Percentiles rank a stretch among this genome's conserved stretches.
Conservation (phyloP, 1,140 invertebrate species). For the Tetramorium simillimum region DNA sequence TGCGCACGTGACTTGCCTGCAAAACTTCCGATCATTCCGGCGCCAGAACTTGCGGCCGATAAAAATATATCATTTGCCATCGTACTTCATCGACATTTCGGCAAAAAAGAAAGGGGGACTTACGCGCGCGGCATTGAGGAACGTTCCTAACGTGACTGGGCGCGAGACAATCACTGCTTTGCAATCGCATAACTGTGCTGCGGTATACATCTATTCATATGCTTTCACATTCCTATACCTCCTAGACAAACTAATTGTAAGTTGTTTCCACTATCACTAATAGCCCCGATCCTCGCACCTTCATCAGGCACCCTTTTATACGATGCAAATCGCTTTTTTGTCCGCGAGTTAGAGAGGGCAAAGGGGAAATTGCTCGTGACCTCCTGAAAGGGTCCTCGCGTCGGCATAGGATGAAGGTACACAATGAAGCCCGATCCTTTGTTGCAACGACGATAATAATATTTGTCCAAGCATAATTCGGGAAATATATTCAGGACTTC, state of each 20-base stretch:
- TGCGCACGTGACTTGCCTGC: conserved; percentile 54
- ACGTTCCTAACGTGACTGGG: conserved; percentile 1
- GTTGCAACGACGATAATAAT: conserved; percentile 66
- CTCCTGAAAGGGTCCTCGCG: conserved; percentile 53
- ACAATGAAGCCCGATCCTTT: conserved; percentile 61
- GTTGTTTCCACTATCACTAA: conserved; percentile 69
- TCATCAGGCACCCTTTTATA: conserved; percentile 72
- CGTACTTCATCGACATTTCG: conserved; percentile 42
- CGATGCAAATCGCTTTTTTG: conserved; percentile 74
- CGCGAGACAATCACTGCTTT: conserved; percentile 31
- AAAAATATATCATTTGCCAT: conserved; percentile 58
- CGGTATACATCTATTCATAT: conserved; percentile 16
- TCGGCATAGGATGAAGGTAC: conserved; percentile 50
- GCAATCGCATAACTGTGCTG: conserved; percentile 21
- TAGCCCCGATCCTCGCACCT: conserved; percentile 63
- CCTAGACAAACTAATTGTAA: conserved; percentile 34
- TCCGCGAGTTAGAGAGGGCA: conserved; percentile 50
- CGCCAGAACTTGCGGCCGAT: conserved; percentile 29
- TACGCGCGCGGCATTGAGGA: not conserved
- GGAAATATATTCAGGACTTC: conserved; percentile 60
- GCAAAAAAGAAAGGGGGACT: not conserved
- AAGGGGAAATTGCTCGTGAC: conserved; percentile 70
- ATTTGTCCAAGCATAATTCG: conserved; percentile 68
- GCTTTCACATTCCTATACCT: not conserved
- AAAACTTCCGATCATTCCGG: conserved; percentile 24